phyloP scores from a whole-genome alignment of 2,797 vertebrate species.

The Notolepis coatsorum region DNA sequence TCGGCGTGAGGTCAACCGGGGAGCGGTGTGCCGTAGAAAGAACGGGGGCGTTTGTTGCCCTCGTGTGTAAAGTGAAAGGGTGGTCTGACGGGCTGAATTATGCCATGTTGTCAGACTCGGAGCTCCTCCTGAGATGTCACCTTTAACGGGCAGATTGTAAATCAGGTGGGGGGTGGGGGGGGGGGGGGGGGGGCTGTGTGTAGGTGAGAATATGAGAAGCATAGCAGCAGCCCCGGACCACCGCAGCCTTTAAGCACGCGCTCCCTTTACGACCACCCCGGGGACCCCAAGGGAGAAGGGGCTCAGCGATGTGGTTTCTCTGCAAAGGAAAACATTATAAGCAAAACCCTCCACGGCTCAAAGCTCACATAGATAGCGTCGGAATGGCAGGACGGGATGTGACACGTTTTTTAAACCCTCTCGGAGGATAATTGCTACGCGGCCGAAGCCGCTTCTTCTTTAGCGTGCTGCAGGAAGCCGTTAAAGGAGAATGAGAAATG shows the following conservation, averaged over 20 bases:
- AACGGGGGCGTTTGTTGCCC: constrained; percentile 13
- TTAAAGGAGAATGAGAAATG: constrained; percentile 69
- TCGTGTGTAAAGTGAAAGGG: background rate
- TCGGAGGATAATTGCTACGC: constrained; percentile 69
- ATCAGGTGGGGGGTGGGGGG: constrained; percentile 43
- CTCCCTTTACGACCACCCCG: constrained; percentile 59
- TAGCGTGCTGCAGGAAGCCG: constrained; percentile 76
- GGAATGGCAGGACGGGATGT: constrained; percentile 25
- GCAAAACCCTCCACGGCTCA: constrained; percentile 9
- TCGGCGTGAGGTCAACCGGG: constrained; percentile 11
- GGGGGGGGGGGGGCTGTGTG: constrained; percentile 41
- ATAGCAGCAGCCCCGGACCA: constrained; percentile 34
- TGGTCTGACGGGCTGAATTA: constrained; percentile 25
- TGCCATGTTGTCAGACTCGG: constrained; percentile 25
- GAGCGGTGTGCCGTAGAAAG: constrained; percentile 19
- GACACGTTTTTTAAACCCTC: constrained; percentile 24
- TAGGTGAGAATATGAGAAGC: constrained; percentile 53
- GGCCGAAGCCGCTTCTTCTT: constrained; percentile 49
- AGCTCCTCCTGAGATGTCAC: constrained; percentile 33
- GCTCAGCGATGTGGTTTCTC: constrained; percentile 75
- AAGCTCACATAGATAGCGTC: constrained; percentile 37
- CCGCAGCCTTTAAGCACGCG: constrained; percentile 41
- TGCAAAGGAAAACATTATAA: constrained; percentile 59
- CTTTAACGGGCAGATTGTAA: constrained; percentile 57
- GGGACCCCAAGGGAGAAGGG: constrained; percentile 71